Evolutionary conservation across 2,888 invertebrate genomes (phyloP), one percentile per base, ranked within the genome.

Genomic region (Ophion slaviceki): DNA sequence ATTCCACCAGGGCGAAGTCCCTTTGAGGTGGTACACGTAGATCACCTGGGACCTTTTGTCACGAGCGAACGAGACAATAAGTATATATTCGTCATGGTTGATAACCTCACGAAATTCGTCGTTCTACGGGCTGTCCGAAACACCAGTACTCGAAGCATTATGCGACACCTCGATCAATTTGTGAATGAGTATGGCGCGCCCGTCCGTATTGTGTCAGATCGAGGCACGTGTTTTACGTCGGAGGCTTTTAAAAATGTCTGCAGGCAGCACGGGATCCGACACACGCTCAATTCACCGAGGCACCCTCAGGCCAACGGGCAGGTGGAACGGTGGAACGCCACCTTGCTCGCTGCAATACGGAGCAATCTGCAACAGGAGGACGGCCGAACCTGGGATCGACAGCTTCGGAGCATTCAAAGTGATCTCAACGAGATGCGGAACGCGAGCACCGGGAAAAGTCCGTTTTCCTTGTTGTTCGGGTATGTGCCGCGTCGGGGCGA

Each of bases 251-350:
- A 11, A 11, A n/a, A 81, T n/a, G 71, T 81, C 32, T 74, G 74
- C 45, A 57, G 57, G 11, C 14, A 40, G 40, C 57, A 74, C n/a
- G 87, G 85, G 2, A 71, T 85, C 32, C 53, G 0, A 77, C 86
- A 24, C 40, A 36, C 36, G 36, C 36, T 36, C 0, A 36, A 36
- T 36, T 36, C 36, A 0, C 36, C 5, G 5, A 36, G 88, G 7
- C 88, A 88, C 61, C 87, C 87, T 0, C 87, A 87, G 20, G 89
- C 86, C 6, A 89, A 88, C 20, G 88, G 88, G 0, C 80, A 84
- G 57, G 79, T 88, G 6, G 87, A 89, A 32, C 68, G 5, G 24
- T 24, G 24, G 24, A 24, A 24, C 0, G 24, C 2, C 36, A 36
- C 36, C 36, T 36, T 36, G 87, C 2, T 8, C 86, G 17, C 89